Base-by-base conservation (phyloP, 2,888 invertebrate genomes). In the Cantharis flavilabris region DNA sequence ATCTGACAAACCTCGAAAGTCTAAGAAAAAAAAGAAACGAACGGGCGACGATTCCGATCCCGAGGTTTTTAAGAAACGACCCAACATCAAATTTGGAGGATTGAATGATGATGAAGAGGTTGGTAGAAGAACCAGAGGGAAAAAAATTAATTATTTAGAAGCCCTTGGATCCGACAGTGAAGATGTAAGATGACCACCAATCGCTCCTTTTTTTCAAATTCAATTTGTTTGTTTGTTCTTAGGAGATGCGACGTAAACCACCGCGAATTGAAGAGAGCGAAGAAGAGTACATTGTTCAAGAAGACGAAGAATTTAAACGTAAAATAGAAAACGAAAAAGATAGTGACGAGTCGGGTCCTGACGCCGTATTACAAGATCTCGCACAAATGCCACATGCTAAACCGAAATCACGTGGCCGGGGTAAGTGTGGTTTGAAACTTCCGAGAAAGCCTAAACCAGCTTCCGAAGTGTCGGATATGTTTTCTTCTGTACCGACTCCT, bases 131-230 rank as follows among this genome's bases (percentile, higher is more conserved):
- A 95, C 95, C 0, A 88, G 95, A 7, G 95, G 94, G 80, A 91
- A 92, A 82, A 93, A 93, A 87, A 94, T 94, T 79, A 93, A 94
- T 86, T 96, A 96, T 84, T 93, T 94, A 3, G 96, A 95, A 88
- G 92, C 91, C 84, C 90, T 93, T 72, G 93, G 93, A 80, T 93
- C 94, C 0, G 95, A 95, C 86, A 94, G 93, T 70, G 95, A 93
- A 85, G 94, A 93, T 86, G 94, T 93, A 84, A 89, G 89, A n/a
- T 9, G 49, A n/a, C 49, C 7, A 49, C 9, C n/a, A n/a, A 49
- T 49, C 67, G 10, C 28, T 26, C 9, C 64, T 65, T 33, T 62
- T 73, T 65, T 7, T 49, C 13, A 13, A 49, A 49, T 49, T 49
- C 5, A 49, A n/a, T 20, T 33, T 67, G 64, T 65, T 28, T 49